Base-by-base conservation (phyloP, 1,140 invertebrate species). In the Drosophila parabipectinata region DNA sequence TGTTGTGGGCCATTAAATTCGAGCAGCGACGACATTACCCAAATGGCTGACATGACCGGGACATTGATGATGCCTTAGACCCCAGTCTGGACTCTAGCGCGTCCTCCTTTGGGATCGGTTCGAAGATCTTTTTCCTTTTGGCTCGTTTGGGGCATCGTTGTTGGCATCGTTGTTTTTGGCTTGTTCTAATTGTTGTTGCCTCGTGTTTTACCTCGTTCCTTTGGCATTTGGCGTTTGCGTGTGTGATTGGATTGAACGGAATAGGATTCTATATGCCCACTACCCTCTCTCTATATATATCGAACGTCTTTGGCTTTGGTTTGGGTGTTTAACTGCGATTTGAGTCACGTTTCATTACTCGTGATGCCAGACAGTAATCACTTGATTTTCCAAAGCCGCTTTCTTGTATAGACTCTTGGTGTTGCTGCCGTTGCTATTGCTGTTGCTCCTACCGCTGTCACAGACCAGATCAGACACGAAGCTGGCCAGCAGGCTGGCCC, bases 311-410 rank as follows among this genome's bases (percentile, higher is more conserved):
- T 41, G 48, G 53, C 28, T 66, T 12, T 5, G 34, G 34, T 41
- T 78, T 67, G 80, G 76, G 83, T 83, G 83, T 87, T 87, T 88
- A 88, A 87, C 83, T 87, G 76, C 83, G 76, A 88, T 87, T 87
- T 88, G 83, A 87, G 83, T 87, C 83, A 87, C 83, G 83, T 87
- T 87, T 87, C 83, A 87, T 88, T 87, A 87, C 83, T 87, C 83
- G 83, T 87, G 83, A 87, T 87, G 75, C 76, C 59, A 87, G 83
- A 87, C 83, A 87, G 83, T 87, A 87, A 87, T 87, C 83, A 87
- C 83, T 87, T 87, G 83, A 87, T 87, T 87, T 82, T 82, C 61
- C 44, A 73, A 73, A 78, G 74, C 63, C 34, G 66, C 66, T 69
- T 69, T 69, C 51, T 55, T 54, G 66, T 32, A 18, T 18, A 18